These are phyloP conservation scores for Mormyrus proboscirostris DNA, from an alignment of 2,797 vertebrate genomes.

Conservation along the genomic window DNA sequence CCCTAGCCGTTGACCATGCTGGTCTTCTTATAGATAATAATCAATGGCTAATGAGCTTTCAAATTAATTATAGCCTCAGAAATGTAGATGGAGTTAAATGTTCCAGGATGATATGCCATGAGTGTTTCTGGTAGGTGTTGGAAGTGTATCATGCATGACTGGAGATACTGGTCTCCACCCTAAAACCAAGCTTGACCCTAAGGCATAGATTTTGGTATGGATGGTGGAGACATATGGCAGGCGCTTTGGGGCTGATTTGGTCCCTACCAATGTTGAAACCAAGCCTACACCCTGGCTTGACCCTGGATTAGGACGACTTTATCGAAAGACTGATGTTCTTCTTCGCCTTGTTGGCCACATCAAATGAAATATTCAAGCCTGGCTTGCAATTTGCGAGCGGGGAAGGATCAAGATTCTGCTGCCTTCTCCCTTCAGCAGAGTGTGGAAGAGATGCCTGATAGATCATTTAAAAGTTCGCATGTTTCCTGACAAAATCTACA, in stretches of 20 bases:
- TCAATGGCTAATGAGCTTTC: not conserved
- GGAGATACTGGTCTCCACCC: not conserved
- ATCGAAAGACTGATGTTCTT: too few relatives aligned
- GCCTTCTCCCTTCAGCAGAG: constrained; percentile 55
- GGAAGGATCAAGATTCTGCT: constrained; percentile 29
- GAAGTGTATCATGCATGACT: not conserved
- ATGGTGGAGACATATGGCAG: not conserved
- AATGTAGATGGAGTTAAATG: not conserved
- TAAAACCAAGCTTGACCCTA: not conserved
- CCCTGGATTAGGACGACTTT: not conserved
- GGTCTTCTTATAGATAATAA: not conserved
- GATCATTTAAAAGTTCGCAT: constrained; percentile 49
- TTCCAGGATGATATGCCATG: too few relatives aligned
- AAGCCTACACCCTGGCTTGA: not conserved
- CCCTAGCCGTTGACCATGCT: not conserved
- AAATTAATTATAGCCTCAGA: not conserved
- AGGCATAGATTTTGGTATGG: not conserved
- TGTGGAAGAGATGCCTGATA: constrained; percentile 54
- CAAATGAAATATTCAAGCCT: constrained; percentile 36
- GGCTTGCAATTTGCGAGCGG: constrained; percentile 27
- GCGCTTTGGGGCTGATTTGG: not conserved
- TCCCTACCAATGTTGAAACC: not conserved
- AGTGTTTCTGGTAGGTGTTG: not conserved
- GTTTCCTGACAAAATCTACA: constrained; percentile 19
- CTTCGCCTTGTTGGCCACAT: constrained; percentile 26